Percentiles rank a stretch among this genome's conserved stretches.
These are phyloP conservation scores for Aphelinus certus DNA, from an alignment of 1,140 invertebrate genomes.

Conservation along the genomic window DNA sequence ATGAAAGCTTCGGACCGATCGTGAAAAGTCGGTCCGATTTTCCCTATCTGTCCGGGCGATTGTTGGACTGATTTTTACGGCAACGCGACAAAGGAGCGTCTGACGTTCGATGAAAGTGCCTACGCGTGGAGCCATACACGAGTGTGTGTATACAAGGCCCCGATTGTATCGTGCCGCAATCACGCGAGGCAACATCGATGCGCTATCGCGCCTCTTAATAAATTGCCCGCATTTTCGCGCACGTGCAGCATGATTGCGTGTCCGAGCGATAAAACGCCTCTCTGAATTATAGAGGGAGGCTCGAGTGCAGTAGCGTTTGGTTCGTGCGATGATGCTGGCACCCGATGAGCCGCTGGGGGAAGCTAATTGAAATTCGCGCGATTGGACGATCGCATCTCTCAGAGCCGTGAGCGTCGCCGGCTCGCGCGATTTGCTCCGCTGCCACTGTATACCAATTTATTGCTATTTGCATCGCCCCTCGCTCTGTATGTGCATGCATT, in stretches of 20 bases:
- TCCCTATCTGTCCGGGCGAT: too few species aligned
- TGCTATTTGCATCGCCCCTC: too few species aligned
- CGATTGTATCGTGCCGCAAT: too few species aligned
- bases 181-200: not conserved
- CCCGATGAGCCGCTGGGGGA: too few species aligned
- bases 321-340: not conserved
- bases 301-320: not conserved
- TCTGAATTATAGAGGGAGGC: conserved; percentile 17
- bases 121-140: too few species aligned
- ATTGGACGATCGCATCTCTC: too few species aligned
- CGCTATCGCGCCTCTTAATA: conserved; percentile 2
- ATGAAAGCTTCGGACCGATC: too few species aligned
- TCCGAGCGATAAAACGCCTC: not conserved
- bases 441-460: not conserved
- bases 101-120: too few species aligned
- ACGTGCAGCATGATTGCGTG: not conserved
- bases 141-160: too few species aligned
- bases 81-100: too few species aligned
- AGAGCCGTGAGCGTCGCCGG: not conserved
- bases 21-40: too few species aligned
- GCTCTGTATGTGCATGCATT: not conserved
- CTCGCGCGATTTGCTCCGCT: not conserved
- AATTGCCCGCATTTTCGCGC: conserved; percentile 4
- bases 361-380: conserved; percentile 3
- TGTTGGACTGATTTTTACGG: too few species aligned